Evolutionary conservation across 1,140 invertebrate species (phyloP), one percentile per base, ranked within the genome.

Genomic region (Eupristina koningsbergeri): DNA sequence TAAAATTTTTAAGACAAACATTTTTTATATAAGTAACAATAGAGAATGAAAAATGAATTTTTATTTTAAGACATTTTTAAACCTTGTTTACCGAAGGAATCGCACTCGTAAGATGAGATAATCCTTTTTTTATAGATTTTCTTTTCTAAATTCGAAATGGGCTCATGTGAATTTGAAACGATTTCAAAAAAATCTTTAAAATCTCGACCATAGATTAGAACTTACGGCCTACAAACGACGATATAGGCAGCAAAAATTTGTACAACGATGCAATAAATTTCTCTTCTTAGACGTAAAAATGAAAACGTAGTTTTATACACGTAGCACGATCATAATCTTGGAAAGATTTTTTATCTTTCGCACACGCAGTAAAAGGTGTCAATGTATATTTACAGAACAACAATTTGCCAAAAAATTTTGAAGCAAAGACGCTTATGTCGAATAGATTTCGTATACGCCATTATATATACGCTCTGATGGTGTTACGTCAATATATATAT

Each of bases 361-460:
- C 53, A 26, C 74, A 41, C 74, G 45, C 73, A 29, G n/a, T 74
- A 5, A 58, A 58, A 63, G 19, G 34, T 58, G 13, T 58, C 9
- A 2, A 64, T 83, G 77, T 83, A 86, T 91, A 92, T 90, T 91
- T 92, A 92, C 91, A 92, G 45, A 47, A 86, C 89, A 87, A 86
- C 84, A 85, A 85, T 86, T 86, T 61, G 83, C 39, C 77, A 17
- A 3, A n/a, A n/a, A 34, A 47, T 29, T 74, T 58, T 34, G 19
- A 77, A 81, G 75, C 80, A 86, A 88, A 89, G 84, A 81, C 64
- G 85, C 87, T 88, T 87, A 89, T 87, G 88, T 89, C 84, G 84
- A 87, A 90, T 90, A 90, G 87, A 91, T 87, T 88, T 89, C 41
- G 58, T 63, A 61, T 63, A 78, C 36, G 39, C 36, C 41, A n/a